Percentiles rank a stretch among this genome's conserved stretches.
phyloP scores from a whole-genome alignment of 2,113 vertebrate genomes.

The Gasterosteus nipponicus region DNA sequence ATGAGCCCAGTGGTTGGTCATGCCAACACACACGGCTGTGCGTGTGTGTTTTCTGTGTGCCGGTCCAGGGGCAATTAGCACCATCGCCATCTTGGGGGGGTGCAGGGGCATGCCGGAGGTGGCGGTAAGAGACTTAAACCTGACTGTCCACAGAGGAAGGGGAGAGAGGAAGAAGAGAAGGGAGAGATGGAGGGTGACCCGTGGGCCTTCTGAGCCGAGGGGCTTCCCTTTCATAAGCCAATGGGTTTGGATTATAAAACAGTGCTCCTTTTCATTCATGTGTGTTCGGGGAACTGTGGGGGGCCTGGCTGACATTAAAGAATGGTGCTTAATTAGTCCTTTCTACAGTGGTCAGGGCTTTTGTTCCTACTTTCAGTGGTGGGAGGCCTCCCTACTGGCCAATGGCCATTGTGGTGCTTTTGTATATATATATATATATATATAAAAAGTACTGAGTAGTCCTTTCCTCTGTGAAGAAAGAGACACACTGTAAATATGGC shows the following conservation, averaged over 20 bases:
- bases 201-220: constrained; percentile 44
- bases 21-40: constrained; percentile 49
- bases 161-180: constrained; percentile 26
- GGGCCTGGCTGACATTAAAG: constrained; percentile 58
- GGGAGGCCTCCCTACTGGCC: constrained; percentile 29
- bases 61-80: constrained; percentile 70
- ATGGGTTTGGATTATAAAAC: constrained; percentile 69
- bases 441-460: neutral
- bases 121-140: constrained; percentile 72
- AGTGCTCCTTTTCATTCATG: constrained; percentile 61
- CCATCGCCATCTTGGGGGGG: constrained; percentile 53
- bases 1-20: constrained; percentile 70
- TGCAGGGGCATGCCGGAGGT: constrained; percentile 42
- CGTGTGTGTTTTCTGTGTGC: constrained; percentile 40
- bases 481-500: neutral
- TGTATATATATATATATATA: neutral
- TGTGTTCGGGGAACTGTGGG: constrained; percentile 50
- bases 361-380: constrained; percentile 54
- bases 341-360: constrained; percentile 61
- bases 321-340: constrained; percentile 69
- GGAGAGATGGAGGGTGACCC: constrained; percentile 68
- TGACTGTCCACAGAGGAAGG: constrained; percentile 56
- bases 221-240: constrained; percentile 59
- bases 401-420: constrained; percentile 3
- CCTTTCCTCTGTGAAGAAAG: neutral